Base-by-base conservation (phyloP, 2,888 invertebrate species). In the Zootermopsis nevadensis region DNA sequence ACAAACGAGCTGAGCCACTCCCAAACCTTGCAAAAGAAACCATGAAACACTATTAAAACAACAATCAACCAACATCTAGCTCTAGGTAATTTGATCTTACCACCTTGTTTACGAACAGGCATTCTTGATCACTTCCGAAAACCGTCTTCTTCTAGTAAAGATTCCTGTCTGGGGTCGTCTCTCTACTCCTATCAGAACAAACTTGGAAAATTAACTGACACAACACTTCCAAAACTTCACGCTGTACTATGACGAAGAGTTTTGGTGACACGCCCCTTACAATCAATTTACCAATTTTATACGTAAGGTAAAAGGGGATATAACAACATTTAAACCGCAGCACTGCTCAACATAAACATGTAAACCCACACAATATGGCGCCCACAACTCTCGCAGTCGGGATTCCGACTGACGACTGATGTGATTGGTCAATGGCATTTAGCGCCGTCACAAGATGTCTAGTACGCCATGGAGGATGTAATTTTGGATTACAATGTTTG, bases 101-200 rank as follows among this genome's bases (percentile, higher is more conserved):
- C 90, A 94, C 94, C 94, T 93, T 94, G 94, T 92, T 94, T 94
- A 90, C 94, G 93, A 90, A 94, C 94, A 90, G 94, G 94, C 94
- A 94, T 94, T 91, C 90, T 88, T 82, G 77, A 80, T 30, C 33
- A 82, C 69, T 79, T 81, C 79, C 76, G 48, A 33, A 76, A 80
- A 76, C 38, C 76, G 72, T 77, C 69, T 42, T 72, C 66, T 60
- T 80, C 55, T 42, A 55, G 79, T 66, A 60, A 74, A 27, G 33
- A 66, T 66, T 60, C 35, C 38, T 55, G 35, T 79, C 66, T 79
- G 30, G 79, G 31, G 60, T 79, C 35, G 79, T 60, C 66, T 27
- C 66, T 66, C 79, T 35, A 66, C 55, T 35, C 66, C 33, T 33
- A 66, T 60, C 60, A 79, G 79, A 66, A 79, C 60, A 35, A 82